Conservation (phyloP, 2,888 invertebrate species). For the Punctoribates punctum region DNA sequence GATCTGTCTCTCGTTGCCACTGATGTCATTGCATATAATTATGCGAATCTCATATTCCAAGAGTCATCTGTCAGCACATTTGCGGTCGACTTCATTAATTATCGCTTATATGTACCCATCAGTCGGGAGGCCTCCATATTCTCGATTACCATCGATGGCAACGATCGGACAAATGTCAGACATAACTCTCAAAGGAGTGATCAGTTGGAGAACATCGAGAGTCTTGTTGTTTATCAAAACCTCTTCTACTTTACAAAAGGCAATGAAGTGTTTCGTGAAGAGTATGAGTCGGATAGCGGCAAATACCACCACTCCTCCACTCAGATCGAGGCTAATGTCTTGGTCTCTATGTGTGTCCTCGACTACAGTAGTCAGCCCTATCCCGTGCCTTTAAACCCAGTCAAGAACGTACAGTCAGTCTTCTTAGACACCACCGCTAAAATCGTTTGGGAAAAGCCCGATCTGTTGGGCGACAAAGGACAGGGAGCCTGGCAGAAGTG, state of each 20-base stretch:
- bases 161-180: conserved; percentile 61
- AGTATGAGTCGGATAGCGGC: conserved; percentile 65
- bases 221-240: conserved; percentile 70
- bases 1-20: conserved; percentile 70
- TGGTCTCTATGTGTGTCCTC: conserved; percentile 57
- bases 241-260: conserved; percentile 84
- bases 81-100: conserved; percentile 75
- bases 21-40: conserved; percentile 62
- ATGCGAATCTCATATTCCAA: conserved; percentile 49
- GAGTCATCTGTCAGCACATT: conserved; percentile 70
- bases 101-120: conserved; percentile 68
- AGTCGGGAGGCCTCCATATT: conserved; percentile 56
- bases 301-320: conserved; percentile 74
- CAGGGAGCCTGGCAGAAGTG: conserved; percentile 68
- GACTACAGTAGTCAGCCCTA: conserved; percentile 39
- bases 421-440: conserved; percentile 66
- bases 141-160: conserved; percentile 62
- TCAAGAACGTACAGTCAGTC: conserved; percentile 73
- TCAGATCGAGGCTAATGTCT: conserved; percentile 51
- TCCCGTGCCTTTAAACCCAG: conserved; percentile 57
- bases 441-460: conserved; percentile 76
- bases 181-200: conserved; percentile 67
- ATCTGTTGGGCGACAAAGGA: conserved; percentile 64
- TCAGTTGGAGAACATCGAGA: conserved; percentile 67
- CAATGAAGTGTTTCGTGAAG: conserved; percentile 70